Evolutionary conservation across 2,113 vertebrate genomes (phyloP).

Genomic region (Sciurus niger): DNA sequence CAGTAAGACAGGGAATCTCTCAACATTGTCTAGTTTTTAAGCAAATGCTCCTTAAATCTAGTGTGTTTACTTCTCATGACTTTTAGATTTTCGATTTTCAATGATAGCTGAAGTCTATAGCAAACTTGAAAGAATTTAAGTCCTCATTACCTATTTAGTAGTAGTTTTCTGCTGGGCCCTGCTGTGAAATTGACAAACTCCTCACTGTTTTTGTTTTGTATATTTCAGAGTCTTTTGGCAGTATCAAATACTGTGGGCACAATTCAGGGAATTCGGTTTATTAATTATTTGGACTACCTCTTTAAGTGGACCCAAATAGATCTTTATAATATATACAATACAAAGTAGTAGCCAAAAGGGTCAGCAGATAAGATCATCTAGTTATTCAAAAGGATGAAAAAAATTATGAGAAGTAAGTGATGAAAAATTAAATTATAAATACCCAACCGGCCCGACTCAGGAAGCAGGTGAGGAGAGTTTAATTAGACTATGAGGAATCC

Average conservation of each 20-base stretch:
- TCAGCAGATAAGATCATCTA: slow-evolving; percentile 9
- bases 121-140: slow-evolving; percentile 32
- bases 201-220: slow-evolving; percentile 59
- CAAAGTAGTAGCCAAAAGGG: slow-evolving; percentile 50
- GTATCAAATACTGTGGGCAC: not conserved
- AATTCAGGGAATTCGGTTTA: slow-evolving; percentile 29
- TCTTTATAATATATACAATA: slow-evolving; percentile 42
- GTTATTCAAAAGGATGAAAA: slow-evolving; percentile 69
- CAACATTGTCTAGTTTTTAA: not conserved
- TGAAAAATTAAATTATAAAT: slow-evolving; percentile 6
- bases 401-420: slow-evolving; percentile 11
- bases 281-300: slow-evolving; percentile 67
- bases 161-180: slow-evolving; percentile 17
- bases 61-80: slow-evolving; percentile 25
- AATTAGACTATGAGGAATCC: not conserved
- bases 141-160: slow-evolving; percentile 44
- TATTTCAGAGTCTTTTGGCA: slow-evolving; percentile 43
- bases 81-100: slow-evolving; percentile 56
- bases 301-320: slow-evolving; percentile 60
- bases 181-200: slow-evolving; percentile 53
- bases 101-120: slow-evolving; percentile 22
- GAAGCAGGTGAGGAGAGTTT: not conserved
- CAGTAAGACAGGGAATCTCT: not conserved
- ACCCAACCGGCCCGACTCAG: not conserved
- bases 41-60: not conserved